Conservation (phyloP, 2,113 vertebrate species). For the Rhombomys opimus region DNA sequence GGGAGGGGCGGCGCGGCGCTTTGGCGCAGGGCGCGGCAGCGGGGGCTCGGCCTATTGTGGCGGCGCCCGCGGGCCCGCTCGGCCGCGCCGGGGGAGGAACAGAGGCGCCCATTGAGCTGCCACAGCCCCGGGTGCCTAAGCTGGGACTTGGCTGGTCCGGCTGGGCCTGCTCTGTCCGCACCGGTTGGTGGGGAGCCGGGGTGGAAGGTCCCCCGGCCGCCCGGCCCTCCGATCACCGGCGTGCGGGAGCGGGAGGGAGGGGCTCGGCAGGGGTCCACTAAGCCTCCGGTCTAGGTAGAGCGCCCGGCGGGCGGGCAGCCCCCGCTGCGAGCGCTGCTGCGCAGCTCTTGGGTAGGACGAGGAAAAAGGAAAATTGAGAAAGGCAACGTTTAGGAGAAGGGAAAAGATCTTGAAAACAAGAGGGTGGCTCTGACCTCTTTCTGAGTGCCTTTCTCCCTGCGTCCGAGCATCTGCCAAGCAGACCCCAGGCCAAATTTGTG, state of each 20-base stretch:
- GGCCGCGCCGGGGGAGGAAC: constrained; percentile 91
- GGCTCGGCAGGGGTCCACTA: neutral
- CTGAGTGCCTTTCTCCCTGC: neutral
- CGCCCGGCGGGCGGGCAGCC: neutral
- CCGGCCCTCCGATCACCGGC: neutral
- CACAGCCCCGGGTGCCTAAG: constrained; percentile 37
- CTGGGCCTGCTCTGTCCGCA: constrained; percentile 13
- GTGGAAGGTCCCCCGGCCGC: neutral
- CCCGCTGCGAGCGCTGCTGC: fast-evolving
- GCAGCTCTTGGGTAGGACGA: neutral
- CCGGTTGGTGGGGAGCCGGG: neutral
- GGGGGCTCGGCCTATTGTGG: constrained; percentile 90
- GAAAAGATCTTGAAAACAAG: neutral
- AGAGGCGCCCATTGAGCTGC: constrained; percentile 92
- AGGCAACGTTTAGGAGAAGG: neutral
- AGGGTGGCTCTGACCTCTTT: neutral
- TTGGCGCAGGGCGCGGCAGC: constrained; percentile 90
- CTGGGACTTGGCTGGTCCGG: neutral
- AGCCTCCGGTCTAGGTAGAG: neutral
- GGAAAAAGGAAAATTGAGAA: neutral
- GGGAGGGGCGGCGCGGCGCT: constrained; percentile 88
- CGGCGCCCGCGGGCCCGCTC: constrained; percentile 92
- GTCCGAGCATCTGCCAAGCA: neutral
- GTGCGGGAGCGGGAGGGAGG: neutral
- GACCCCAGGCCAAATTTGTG: neutral